Percentiles rank a stretch among this genome's conserved stretches.
phyloP scores from a whole-genome alignment of 2,113 vertebrate genomes.

The Sylvia atricapilla region DNA sequence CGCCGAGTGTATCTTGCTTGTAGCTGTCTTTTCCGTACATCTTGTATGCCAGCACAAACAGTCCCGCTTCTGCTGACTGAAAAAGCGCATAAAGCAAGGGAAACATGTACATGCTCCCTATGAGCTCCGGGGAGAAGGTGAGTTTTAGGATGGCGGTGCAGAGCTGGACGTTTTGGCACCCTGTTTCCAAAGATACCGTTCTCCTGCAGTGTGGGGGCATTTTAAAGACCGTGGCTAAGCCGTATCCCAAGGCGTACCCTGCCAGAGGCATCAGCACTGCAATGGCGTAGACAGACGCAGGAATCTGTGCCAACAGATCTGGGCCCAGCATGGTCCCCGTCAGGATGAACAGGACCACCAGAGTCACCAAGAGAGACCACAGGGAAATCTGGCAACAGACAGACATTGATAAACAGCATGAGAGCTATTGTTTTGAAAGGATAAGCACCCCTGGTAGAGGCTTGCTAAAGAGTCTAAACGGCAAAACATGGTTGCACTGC shows the following conservation, averaged over 20 bases:
- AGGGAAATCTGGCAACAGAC: conserved; percentile 84
- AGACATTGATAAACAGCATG: neutral
- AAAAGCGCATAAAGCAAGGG: conserved; percentile 95
- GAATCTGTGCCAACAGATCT: conserved; percentile 87
- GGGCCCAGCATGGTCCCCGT: conserved; percentile 94
- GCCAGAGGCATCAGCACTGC: conserved; percentile 92
- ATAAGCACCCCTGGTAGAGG: neutral
- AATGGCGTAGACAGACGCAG: conserved; percentile 86
- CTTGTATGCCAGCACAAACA: conserved; percentile 90
- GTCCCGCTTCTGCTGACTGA: conserved; percentile 90
- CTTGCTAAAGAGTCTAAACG: neutral
- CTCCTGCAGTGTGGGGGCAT: conserved; percentile 88
- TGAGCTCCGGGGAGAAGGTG: conserved; percentile 89
- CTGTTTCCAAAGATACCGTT: conserved; percentile 92
- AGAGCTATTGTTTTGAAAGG: neutral
- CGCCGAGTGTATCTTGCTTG: conserved; percentile 77
- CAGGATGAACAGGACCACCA: conserved; percentile 93
- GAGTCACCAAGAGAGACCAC: conserved; percentile 91
- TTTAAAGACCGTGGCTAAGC: conserved; percentile 84
- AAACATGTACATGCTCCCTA: conserved; percentile 97
- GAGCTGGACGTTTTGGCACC: conserved; percentile 97
- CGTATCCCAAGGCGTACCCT: conserved; percentile 89
- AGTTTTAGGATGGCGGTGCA: conserved; percentile 96
- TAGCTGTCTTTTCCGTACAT: conserved; percentile 83
- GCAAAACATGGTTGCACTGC: neutral